A percentile compares a stretch with the other conserved stretches of the same genome.
Conservation (phyloP, 2,797 vertebrate species). For the Cercopithecus petaurista region DNA sequence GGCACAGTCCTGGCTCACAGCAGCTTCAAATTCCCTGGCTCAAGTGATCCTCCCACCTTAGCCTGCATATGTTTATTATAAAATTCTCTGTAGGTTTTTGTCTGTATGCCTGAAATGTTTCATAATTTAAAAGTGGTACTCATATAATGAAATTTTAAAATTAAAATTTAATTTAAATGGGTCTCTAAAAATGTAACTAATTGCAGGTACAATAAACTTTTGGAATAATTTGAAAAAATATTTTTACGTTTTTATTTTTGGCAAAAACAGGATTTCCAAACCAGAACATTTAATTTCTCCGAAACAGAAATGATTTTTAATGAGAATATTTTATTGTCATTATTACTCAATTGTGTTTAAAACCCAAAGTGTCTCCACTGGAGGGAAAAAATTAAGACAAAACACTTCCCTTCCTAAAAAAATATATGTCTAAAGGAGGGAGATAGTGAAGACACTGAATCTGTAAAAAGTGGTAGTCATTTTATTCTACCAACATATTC, state of each 20-base stretch:
- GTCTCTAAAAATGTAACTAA: neutral
- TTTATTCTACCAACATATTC: neutral
- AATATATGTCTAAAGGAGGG: neutral
- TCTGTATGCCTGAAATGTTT: neutral
- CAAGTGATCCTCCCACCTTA: neutral
- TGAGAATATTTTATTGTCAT: constrained; percentile 27
- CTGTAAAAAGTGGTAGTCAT: neutral
- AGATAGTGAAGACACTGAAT: neutral
- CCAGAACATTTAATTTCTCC: constrained; percentile 34
- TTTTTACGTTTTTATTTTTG: constrained; percentile 37
- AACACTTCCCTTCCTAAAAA: neutral
- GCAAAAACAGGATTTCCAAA: constrained; percentile 46
- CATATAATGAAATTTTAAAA: neutral
- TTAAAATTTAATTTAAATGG: neutral
- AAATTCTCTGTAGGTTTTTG: neutral
- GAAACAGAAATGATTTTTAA: constrained; percentile 38
- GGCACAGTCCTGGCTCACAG: neutral
- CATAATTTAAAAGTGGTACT: neutral
- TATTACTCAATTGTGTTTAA: constrained; percentile 15
- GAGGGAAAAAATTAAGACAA: neutral
- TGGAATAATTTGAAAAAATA: constrained; percentile 1
- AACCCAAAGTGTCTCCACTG: neutral
- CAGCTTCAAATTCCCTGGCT: neutral
- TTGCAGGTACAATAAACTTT: constrained; percentile 3
- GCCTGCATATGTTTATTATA: neutral